Conservation (phyloP, 2,113 vertebrate species). For the Crotalus tigris region DNA sequence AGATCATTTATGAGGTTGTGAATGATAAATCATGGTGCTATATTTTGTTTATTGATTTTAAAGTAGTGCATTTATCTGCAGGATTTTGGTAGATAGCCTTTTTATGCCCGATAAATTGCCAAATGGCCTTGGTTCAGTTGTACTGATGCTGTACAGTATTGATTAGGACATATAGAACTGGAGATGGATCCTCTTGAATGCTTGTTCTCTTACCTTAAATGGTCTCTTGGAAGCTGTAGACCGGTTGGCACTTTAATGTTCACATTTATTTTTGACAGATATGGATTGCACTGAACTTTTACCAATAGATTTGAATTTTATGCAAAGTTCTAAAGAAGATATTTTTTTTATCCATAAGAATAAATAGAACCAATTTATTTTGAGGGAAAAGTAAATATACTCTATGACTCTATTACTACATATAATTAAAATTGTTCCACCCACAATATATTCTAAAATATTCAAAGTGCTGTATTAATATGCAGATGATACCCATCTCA, state of each 20-base stretch:
- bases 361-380: neutral
- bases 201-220: rapidly evolving
- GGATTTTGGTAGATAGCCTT: neutral
- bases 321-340: neutral
- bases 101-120: slow-evolving; percentile 30
- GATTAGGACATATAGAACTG: slow-evolving; percentile 12
- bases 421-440: neutral
- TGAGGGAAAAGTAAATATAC: neutral
- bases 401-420: neutral
- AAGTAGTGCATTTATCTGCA: slow-evolving; percentile 20
- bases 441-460: neutral
- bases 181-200: neutral
- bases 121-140: slow-evolving; percentile 45
- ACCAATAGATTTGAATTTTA: neutral
- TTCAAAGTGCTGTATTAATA: neutral
- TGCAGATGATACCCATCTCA: neutral
- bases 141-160: slow-evolving; percentile 37
- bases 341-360: rapidly evolving
- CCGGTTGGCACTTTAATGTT: no score
- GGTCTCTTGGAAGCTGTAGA: neutral
- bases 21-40: neutral
- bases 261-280: neutral
- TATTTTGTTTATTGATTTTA: neutral
- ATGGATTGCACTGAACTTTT: neutral
- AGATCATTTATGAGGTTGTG: neutral